A percentile compares a stretch with the other conserved stretches of the same genome.
phyloP scores from a whole-genome alignment of 2,113 vertebrate species.

The Ginglymostoma cirratum region DNA sequence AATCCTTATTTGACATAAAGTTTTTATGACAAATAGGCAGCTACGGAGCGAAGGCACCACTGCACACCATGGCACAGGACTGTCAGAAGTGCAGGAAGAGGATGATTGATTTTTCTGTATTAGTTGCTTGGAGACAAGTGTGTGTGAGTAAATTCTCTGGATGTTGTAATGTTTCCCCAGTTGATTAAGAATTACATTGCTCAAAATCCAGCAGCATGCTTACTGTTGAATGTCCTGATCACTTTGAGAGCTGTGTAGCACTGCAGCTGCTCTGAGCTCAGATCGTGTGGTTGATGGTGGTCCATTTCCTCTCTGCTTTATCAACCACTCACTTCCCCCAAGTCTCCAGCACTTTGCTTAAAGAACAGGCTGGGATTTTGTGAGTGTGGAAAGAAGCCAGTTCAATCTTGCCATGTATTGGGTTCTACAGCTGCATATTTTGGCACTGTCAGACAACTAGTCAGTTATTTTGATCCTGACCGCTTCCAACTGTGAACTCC shows the following conservation, averaged over 20 bases:
- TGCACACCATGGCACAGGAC: not conserved
- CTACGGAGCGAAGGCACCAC: not conserved
- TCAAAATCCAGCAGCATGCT: not conserved
- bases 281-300: not conserved
- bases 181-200: not conserved
- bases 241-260: not conserved
- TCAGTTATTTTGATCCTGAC: no score
- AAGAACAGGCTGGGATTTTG: not conserved
- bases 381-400: no score
- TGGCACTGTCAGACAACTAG: no score
- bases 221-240: not conserved
- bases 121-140: not conserved
- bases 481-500: no score
- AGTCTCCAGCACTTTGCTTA: not conserved
- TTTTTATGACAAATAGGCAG: not conserved
- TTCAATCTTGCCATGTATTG: no score
- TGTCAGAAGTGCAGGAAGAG: not conserved
- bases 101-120: not conserved
- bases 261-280: not conserved
- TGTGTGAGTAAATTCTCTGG: not conserved
- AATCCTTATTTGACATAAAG: not conserved
- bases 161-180: not conserved
- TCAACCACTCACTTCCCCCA: not conserved
- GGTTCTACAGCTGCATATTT: no score
- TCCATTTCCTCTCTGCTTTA: not conserved